Evolutionary conservation across 2,888 invertebrate species (phyloP).

Genomic region (Trissolcus japonicus): DNA sequence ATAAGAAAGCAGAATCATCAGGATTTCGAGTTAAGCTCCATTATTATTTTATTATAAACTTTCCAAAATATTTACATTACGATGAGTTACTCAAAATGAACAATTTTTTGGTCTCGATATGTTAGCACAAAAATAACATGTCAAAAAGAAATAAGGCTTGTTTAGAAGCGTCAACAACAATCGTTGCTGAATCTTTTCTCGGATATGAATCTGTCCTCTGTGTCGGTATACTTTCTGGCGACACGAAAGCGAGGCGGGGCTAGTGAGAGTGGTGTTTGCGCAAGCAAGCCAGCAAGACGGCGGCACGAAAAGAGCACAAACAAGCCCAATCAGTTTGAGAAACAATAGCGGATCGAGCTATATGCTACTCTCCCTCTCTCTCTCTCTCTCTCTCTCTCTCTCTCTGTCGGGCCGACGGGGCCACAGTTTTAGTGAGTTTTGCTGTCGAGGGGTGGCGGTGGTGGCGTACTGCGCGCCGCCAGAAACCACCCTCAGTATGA

Average conservation of each 20-base stretch:
- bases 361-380: constrained; percentile 1
- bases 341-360: constrained; percentile 57
- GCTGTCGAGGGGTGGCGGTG: constrained; percentile 65
- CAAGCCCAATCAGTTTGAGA: constrained; percentile 59
- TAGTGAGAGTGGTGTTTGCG: neutral
- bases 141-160: too few species aligned
- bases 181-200: neutral
- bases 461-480: constrained; percentile 58
- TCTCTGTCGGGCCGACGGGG: constrained; percentile 5
- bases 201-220: neutral
- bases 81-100: too few species aligned
- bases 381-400: constrained; percentile 2
- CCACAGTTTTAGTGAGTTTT: constrained; percentile 59
- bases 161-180: neutral
- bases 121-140: too few species aligned
- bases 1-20: too few species aligned
- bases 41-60: too few species aligned
- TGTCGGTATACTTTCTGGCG: neutral
- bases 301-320: constrained; percentile 48
- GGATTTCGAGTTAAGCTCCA: too few species aligned
- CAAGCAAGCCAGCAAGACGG: neutral
- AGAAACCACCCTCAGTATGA: constrained; percentile 67
- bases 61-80: too few species aligned
- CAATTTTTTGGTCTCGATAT: too few species aligned
- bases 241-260: neutral